Evolutionary conservation across 53 echinoderm and acorn worm species (phyloP).

Genomic region (Holothuria leucospilota): DNA sequence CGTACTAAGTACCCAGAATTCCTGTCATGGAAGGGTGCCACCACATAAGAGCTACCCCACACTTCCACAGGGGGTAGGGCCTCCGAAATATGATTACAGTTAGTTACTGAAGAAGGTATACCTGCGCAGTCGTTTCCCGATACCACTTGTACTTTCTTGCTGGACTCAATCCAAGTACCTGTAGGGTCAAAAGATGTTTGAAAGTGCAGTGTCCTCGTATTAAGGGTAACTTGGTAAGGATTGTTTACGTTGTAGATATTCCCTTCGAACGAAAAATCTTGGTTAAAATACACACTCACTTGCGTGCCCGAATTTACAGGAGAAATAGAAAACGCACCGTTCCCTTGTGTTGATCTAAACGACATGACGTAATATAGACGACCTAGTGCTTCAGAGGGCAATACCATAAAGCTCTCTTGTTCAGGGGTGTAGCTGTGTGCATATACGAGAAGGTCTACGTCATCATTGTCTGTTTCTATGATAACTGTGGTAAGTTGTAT

Average conservation of each 20-base stretch:
- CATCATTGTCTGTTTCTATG: not conserved
- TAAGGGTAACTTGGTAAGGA: not conserved
- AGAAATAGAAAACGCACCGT: not conserved
- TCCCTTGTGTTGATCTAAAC: not conserved
- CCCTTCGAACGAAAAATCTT: conserved; percentile 16
- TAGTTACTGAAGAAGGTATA: not conserved
- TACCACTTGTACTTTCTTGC: not conserved
- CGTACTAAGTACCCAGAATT: conserved; percentile 20
- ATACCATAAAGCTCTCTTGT: conserved; percentile 7
- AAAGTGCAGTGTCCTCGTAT: not conserved
- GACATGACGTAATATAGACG: not conserved
- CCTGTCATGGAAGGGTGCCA: conserved; percentile 3
- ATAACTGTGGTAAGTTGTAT: not conserved
- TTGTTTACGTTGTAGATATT: not conserved
- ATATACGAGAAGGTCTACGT: not conserved
- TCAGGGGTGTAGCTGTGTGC: not conserved
- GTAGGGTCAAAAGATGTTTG: conserved; percentile 27
- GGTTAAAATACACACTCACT: conserved; percentile 1
- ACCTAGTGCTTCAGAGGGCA: not conserved
- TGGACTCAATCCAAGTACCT: not conserved
- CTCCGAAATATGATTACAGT: conserved; percentile 11
- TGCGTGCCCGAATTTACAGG: not conserved
- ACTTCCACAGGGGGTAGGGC: not conserved
- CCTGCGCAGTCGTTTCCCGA: conserved; percentile 18
- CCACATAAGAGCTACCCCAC: not conserved